Evolutionary conservation across 2,797 vertebrate genomes (phyloP), one percentile per base, ranked within the genome.

Genomic region (Remorina albescens): DNA sequence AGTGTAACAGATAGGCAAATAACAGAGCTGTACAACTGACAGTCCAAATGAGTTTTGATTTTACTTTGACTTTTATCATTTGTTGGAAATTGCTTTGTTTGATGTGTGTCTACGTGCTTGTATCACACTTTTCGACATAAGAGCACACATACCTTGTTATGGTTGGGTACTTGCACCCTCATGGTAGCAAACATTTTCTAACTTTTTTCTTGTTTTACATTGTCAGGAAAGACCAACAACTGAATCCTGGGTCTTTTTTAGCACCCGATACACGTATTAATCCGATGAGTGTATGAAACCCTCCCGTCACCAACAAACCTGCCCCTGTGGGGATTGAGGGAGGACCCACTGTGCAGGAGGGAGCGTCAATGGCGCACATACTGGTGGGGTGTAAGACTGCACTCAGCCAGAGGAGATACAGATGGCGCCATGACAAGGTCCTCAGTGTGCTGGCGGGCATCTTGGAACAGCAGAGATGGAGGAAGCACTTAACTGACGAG

Each of bases 31-130:
- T 23, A 21, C 58, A 62, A 47, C 70, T 57, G 2, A 1, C 37
- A 60, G 54, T 72, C 32, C 60, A 71, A 80, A 85, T 68, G 57
- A 81, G 37, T 49, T 81, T 46, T 59, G 76, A 82, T 78, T 73
- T 75, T 18, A 73, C 71, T 32, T 70, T 63, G 60, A 83, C 74
- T 75, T n/a, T 9, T 63, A 55, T 77, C 64, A 77, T 53, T 64
- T 32, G 51, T 41, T 67, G 67, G 32, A 74, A 83, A 78, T 82
- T 78, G 49, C 66, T 81, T 78, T 71, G 21, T 71, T 68, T 54
- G 60, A 65, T 42, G 21, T 37, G 36, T 62, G 55, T 37, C 41
- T 46, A n/a, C 59, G 56, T 36, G n/a, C 62, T 51, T 32, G 37
- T 54, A 13, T 61, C 5, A 26, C 21, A n/a, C 10, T 11, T 3